Conservation (phyloP, 2,113 vertebrate species). For the Nerophis ophidion region DNA sequence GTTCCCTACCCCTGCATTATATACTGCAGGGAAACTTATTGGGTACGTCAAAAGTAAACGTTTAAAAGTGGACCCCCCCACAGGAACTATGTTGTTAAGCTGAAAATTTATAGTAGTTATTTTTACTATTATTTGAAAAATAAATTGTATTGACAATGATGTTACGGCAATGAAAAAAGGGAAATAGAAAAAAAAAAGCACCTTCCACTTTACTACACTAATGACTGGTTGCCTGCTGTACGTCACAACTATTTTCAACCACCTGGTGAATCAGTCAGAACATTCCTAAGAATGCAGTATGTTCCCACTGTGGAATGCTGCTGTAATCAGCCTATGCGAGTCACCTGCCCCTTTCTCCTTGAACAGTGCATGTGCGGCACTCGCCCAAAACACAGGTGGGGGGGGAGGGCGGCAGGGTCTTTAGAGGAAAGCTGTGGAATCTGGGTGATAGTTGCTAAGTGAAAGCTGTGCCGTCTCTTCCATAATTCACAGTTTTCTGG, state of each 20-base stretch:
- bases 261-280: background rate
- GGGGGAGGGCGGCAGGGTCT: slow-evolving; percentile 29
- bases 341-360: background rate
- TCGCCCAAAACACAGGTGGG: slow-evolving; percentile 32
- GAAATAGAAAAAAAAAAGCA: background rate
- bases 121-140: background rate
- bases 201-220: background rate
- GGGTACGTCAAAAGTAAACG: too few species aligned
- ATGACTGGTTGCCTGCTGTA: background rate
- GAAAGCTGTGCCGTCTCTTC: slow-evolving; percentile 42
- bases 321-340: slow-evolving; percentile 8
- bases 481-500: slow-evolving; percentile 54
- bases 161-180: background rate
- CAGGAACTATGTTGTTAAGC: background rate
- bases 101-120: too few species aligned
- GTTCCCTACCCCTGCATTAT: too few species aligned
- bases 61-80: background rate
- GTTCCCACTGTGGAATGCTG: slow-evolving; percentile 6
- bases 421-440: slow-evolving; percentile 63
- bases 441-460: slow-evolving; percentile 64
- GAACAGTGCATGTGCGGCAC: slow-evolving; percentile 15
- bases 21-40: too few species aligned
- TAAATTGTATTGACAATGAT: background rate
- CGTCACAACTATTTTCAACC: background rate
- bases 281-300: slow-evolving; percentile 3